These are phyloP conservation scores for Ophion obscuratus DNA, from an alignment of 2,888 invertebrate genomes.

Conservation along the genomic window DNA sequence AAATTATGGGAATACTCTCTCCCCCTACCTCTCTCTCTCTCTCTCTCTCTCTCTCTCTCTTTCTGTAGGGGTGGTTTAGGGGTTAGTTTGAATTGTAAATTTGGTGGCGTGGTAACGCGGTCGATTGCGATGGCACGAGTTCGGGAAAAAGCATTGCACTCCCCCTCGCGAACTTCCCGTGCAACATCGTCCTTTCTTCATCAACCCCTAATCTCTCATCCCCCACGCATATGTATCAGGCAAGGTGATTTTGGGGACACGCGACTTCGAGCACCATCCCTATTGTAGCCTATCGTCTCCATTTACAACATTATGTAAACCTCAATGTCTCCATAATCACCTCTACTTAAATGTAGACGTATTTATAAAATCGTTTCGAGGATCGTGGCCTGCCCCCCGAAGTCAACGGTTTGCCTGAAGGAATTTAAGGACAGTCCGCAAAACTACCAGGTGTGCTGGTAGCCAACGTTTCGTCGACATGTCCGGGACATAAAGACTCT, in stretches of 20 bases:
- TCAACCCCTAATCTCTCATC: constrained; percentile 25
- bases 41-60: neutral
- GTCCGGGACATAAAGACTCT: neutral
- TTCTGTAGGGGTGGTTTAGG: constrained; percentile 31
- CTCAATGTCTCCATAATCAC: too few relatives aligned
- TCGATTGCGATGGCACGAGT: constrained; percentile 55
- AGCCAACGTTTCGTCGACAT: neutral
- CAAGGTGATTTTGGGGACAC: too few relatives aligned
- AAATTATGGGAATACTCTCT: constrained; percentile 56
- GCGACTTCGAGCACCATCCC: too few relatives aligned
- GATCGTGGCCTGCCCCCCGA: neutral
- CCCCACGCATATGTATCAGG: neutral
- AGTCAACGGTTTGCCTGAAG: neutral
- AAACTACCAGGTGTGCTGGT: neutral
- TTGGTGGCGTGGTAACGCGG: constrained; percentile 61
- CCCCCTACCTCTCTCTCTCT: neutral
- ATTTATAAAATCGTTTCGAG: neutral
- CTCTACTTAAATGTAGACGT: too few relatives aligned
- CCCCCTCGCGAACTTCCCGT: constrained; percentile 37
- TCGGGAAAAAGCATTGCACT: constrained; percentile 39
- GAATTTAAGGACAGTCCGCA: neutral
- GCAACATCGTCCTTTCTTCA: constrained; percentile 18
- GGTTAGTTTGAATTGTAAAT: constrained; percentile 72
- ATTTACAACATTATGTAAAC: too few relatives aligned
- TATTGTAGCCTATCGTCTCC: too few relatives aligned